Conservation (phyloP, 2,113 vertebrate species). For the Pyxicephalus adspersus region DNA sequence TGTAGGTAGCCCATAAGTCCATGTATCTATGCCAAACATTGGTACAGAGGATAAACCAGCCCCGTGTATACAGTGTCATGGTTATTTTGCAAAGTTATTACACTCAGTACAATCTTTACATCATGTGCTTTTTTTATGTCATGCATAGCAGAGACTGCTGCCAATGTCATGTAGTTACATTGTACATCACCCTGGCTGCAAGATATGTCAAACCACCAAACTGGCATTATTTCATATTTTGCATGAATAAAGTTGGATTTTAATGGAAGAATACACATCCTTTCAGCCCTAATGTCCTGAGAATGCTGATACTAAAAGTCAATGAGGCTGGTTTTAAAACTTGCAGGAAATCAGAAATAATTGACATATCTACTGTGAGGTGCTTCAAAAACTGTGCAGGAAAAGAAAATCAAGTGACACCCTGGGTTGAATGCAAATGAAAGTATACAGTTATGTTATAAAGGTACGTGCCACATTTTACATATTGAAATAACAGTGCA, state of each 20-base stretch:
- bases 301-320: constrained; percentile 10
- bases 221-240: neutral
- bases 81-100: too few relatives aligned
- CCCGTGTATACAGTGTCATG: too few relatives aligned
- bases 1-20: too few relatives aligned
- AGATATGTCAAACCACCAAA: constrained; percentile 11
- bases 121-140: too few relatives aligned
- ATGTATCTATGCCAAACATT: too few relatives aligned
- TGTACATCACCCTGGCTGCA: neutral
- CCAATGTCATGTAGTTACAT: neutral
- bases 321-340: constrained; percentile 6
- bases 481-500: constrained; percentile 8
- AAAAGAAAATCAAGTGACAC: constrained; percentile 4
- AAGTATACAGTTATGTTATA: constrained; percentile 8
- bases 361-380: constrained; percentile 23
- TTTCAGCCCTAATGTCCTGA: neutral
- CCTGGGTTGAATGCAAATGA: neutral
- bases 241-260: neutral
- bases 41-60: too few relatives aligned
- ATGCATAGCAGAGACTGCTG: neutral
- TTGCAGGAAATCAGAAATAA: constrained; percentile 22
- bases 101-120: too few relatives aligned
- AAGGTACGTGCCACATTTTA: constrained; percentile 1
- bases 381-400: neutral
- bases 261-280: neutral